Percentiles rank a stretch among this genome's conserved stretches.
These are phyloP conservation scores for Coleophora deauratella DNA, from an alignment of 2,888 invertebrate genomes.

Conservation along the genomic window DNA sequence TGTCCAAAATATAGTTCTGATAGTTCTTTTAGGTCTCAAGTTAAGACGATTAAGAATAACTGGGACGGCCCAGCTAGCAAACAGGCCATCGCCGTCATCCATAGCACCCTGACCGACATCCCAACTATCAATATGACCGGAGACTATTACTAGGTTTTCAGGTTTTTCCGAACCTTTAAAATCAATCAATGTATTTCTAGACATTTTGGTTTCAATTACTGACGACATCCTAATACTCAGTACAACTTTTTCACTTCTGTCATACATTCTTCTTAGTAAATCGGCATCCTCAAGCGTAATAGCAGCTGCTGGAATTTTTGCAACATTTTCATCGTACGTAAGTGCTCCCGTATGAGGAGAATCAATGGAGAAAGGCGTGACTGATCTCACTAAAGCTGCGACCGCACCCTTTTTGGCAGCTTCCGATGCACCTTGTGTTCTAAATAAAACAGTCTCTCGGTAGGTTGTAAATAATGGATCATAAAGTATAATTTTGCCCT, in stretches of 20 bases:
- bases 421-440: conserved; percentile 77
- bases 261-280: conserved; percentile 77
- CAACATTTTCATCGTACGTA: conserved; percentile 71
- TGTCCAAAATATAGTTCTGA: conserved; percentile 86
- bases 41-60: conserved; percentile 78
- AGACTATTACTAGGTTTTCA: conserved; percentile 79
- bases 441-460: conserved; percentile 77
- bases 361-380: conserved; percentile 84
- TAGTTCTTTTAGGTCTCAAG: conserved; percentile 79
- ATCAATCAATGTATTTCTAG: conserved; percentile 84
- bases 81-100: conserved; percentile 89
- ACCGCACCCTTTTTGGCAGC: conserved; percentile 84
- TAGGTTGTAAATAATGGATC: conserved; percentile 80
- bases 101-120: conserved; percentile 91
- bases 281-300: conserved; percentile 87
- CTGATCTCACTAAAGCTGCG: conserved; percentile 82
- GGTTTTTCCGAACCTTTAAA: conserved; percentile 66
- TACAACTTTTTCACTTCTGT: conserved; percentile 64
- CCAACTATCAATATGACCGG: conserved; percentile 91
- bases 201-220: conserved; percentile 68
- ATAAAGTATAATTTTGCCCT: conserved; percentile 85
- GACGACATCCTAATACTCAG: conserved; percentile 79
- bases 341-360: conserved; percentile 86
- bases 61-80: conserved; percentile 84
- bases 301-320: conserved; percentile 81